These are phyloP conservation scores for Amphimallon solstitiale DNA, from an alignment of 2,888 invertebrate genomes.

Conservation along the genomic window DNA sequence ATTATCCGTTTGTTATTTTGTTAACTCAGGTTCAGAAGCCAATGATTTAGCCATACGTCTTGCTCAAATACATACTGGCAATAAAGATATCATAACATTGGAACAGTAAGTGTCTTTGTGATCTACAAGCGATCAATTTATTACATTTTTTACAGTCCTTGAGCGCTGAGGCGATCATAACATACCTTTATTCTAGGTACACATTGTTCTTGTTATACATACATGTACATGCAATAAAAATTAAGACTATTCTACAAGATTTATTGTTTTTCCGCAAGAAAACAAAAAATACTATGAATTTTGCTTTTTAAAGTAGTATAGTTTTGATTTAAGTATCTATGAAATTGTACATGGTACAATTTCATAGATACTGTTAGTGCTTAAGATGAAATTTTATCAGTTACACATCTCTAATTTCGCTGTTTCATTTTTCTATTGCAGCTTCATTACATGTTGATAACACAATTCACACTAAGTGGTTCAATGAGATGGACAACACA, in stretches of 20 bases:
- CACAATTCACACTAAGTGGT: background rate
- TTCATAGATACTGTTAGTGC: too few relatives aligned
- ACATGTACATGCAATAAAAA: too few relatives aligned
- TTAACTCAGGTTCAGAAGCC: constrained; percentile 99
- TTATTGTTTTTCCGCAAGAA: too few relatives aligned
- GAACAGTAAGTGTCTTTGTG: constrained; percentile 86
- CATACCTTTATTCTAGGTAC: too few relatives aligned
- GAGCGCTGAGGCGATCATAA: constrained; percentile 5
- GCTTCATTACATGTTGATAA: constrained; percentile 47
- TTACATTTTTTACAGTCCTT: constrained; percentile 31
- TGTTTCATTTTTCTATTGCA: constrained; percentile 61
- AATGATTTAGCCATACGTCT: constrained; percentile 96
- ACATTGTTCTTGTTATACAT: too few relatives aligned
- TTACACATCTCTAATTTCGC: constrained; percentile 50
- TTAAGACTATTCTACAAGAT: too few relatives aligned
- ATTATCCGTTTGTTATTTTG: constrained; percentile 93
- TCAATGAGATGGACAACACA: constrained; percentile 1
- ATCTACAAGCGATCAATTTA: background rate
- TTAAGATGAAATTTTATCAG: background rate
- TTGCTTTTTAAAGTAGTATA: too few relatives aligned
- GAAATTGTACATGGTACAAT: too few relatives aligned
- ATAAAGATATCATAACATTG: constrained; percentile 89
- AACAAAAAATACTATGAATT: too few relatives aligned
- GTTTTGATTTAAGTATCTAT: too few relatives aligned
- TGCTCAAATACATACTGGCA: constrained; percentile 88